Evolutionary conservation across 1,140 invertebrate genomes (phyloP), one percentile per base, ranked within the genome.

Genomic region (Musca vetustissima): DNA sequence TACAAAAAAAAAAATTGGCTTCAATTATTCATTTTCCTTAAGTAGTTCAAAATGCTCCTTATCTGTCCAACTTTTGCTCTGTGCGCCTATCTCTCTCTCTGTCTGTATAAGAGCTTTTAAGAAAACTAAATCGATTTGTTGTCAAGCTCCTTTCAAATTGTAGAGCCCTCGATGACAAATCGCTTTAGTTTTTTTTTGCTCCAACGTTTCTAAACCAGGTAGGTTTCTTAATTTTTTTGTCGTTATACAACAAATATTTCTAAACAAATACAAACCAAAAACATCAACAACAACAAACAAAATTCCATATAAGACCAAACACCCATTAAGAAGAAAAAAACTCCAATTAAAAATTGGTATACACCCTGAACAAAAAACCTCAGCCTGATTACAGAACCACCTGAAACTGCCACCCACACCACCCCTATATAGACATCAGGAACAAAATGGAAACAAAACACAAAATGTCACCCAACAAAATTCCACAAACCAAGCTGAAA

Each of bases 171-270:
- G 64, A 69, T n/a, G 11, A 61, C 59, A 67, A 70, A 43, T 70
- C 15, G 57, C 48, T 50, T 68, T 43, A 11, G 36, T 43, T 13
- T 43, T 32, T 32, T 32, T 32, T 65, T 32, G 69, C 66, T 70
- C 66, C 66, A 70, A 25, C 66, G 32, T 21, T 64, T 25, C 22
- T 53, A 13, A 43, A 43, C 11, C 24, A 70, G 69, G 69, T 70
- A 70, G 69, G 69, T 70, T 32, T 25, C 48, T 17, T 65, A 24
- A 9, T 49, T 14, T n/a, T n/a, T n/a, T n/a, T n/a, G n/a, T n/a
- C n/a, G n/a, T n/a, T n/a, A n/a, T n/a, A n/a, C n/a, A n/a, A n/a
- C n/a, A 22, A 49, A 50, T 22, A 65, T 24, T 22, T 65, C 2
- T 36, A 17, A 28, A 28, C 3, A 28, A 43, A 64, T 4, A 65